Percentiles rank a stretch among this genome's conserved stretches.
Conservation (phyloP, 2,888 invertebrate species). For the Teinopalpus imperialis region DNA sequence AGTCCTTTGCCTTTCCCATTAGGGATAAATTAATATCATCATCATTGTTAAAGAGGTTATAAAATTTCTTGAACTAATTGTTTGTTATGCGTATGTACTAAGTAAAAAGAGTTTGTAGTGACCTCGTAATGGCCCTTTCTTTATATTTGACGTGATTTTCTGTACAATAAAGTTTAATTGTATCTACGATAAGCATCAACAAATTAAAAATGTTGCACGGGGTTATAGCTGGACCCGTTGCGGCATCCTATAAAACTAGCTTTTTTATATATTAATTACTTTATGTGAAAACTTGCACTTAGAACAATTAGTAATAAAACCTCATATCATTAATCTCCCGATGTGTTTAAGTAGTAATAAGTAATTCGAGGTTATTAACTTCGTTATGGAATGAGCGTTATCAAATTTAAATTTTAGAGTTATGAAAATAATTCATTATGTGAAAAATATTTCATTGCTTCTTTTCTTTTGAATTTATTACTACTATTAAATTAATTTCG, state of each 20-base stretch:
- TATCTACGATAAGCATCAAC: slow-evolving; percentile 34
- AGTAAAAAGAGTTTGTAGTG: slow-evolving; percentile 21
- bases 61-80: too few species aligned
- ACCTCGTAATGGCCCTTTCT: slow-evolving; percentile 21
- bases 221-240: slow-evolving; percentile 1
- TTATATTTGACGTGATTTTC: slow-evolving; percentile 32
- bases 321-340: slow-evolving; percentile 22
- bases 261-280: slow-evolving; percentile 33
- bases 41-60: too few species aligned
- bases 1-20: too few species aligned
- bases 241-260: slow-evolving; percentile 7
- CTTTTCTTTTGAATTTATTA: too few species aligned
- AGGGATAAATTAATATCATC: too few species aligned
- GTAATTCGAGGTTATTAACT: slow-evolving; percentile 19
- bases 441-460: too few species aligned
- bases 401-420: too few species aligned
- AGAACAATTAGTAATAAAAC: slow-evolving; percentile 38
- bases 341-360: slow-evolving; percentile 18
- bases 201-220: slow-evolving; percentile 30
- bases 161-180: slow-evolving; percentile 38
- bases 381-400: slow-evolving; percentile 5
- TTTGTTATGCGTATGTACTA: too few species aligned
- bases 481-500: too few species aligned
- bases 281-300: slow-evolving; percentile 33
- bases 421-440: too few species aligned